These are phyloP conservation scores for Drosophila multiciliata DNA, from an alignment of 2,888 invertebrate species.

Conservation along the genomic window DNA sequence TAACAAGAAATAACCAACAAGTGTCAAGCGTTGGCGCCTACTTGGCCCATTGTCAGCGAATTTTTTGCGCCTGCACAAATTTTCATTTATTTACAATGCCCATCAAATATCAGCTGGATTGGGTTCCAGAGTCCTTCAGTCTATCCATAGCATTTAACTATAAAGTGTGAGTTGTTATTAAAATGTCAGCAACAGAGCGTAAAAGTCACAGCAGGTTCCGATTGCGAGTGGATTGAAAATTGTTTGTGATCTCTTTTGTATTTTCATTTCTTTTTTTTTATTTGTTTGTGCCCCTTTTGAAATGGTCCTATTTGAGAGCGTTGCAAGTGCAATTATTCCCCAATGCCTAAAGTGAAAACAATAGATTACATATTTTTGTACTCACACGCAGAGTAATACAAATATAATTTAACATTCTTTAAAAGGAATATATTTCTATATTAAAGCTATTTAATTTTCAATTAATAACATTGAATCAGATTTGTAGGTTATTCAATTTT, in stretches of 20 bases:
- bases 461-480: not conserved
- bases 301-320: not conserved
- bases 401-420: not conserved
- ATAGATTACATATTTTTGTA: slow-evolving; percentile 18
- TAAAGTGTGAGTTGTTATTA: slow-evolving; percentile 35
- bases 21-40: slow-evolving; percentile 19
- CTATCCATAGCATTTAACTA: slow-evolving; percentile 41
- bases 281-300: not conserved
- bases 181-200: slow-evolving; percentile 40
- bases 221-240: slow-evolving; percentile 16
- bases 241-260: slow-evolving; percentile 17
- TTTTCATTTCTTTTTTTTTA: not conserved
- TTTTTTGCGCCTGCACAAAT: slow-evolving; percentile 16
- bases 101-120: slow-evolving; percentile 18
- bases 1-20: slow-evolving; percentile 16
- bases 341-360: slow-evolving; percentile 11
- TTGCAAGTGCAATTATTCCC: not conserved
- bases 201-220: slow-evolving; percentile 23
- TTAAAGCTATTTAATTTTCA: not conserved
- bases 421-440: not conserved
- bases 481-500: not conserved
- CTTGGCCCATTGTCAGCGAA: slow-evolving; percentile 20
- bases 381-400: slow-evolving; percentile 9
- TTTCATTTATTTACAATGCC: slow-evolving; percentile 36
- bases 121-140: slow-evolving; percentile 9